A percentile compares a stretch with the other conserved stretches of the same genome.
These are phyloP conservation scores for Gastrophysa polygoni DNA, from an alignment of 2,888 invertebrate genomes.

Conservation along the genomic window DNA sequence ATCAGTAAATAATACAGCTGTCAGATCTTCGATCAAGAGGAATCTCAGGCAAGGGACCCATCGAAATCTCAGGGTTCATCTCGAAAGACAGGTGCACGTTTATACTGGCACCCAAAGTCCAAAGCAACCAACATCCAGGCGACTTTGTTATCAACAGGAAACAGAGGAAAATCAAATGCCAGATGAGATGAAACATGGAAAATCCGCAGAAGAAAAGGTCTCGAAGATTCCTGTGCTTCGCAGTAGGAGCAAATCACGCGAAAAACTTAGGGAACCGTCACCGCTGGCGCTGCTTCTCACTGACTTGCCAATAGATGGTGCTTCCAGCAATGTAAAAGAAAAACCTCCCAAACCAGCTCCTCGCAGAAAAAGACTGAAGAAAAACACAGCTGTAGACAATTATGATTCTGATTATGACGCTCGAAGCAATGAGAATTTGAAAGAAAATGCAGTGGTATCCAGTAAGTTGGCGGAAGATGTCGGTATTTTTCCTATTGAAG, in stretches of 20 bases:
- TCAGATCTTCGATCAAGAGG: not conserved
- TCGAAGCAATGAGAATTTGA: not conserved
- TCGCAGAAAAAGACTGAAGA: not conserved
- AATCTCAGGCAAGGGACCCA: too few relatives aligned
- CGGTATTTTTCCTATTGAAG: not conserved
- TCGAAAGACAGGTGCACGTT: too few relatives aligned
- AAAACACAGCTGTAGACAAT: not conserved
- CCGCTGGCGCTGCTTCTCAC: not conserved
- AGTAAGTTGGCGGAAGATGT: not conserved
- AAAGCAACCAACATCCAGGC: not conserved
- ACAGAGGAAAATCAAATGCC: not conserved
- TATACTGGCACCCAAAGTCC: too few relatives aligned
- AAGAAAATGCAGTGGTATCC: not conserved
- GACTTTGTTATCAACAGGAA: not conserved
- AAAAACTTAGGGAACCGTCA: not conserved
- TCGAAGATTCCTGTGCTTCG: slow-evolving; percentile 8
- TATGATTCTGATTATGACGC: not conserved
- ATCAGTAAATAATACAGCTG: not conserved
- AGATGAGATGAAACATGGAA: too few relatives aligned
- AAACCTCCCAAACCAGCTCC: slow-evolving; percentile 3
- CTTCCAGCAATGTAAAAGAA: too few relatives aligned
- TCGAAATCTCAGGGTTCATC: too few relatives aligned
- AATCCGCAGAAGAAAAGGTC: not conserved
- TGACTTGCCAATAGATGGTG: too few relatives aligned
- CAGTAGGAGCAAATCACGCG: slow-evolving; percentile 13